Evolutionary conservation across 2,888 invertebrate species (phyloP), one percentile per base, ranked within the genome.

Genomic region (Athrips mouffetella): DNA sequence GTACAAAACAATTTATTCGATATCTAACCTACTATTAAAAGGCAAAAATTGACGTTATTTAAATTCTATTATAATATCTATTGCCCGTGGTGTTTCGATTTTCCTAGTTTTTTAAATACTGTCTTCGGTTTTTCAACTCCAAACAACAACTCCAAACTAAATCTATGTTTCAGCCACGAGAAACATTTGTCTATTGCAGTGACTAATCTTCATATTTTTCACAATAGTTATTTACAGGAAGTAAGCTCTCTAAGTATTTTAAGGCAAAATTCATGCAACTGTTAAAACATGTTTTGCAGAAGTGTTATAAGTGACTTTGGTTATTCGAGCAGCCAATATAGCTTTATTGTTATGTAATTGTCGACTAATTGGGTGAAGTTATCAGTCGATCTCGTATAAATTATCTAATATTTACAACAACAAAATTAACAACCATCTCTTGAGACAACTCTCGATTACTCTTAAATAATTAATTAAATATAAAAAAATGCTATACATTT

Each of bases 341-440:
- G 33, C 21, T 48, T 29, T 35, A 13, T 11, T 10, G 16, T 45
- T 49, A 41, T 21, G 41, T 46, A 35, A 49, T 33, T 55, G 56
- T 63, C 57, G 66, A 70, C 63, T 50, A 57, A 21, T 11, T 37
- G 57, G 62, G 63, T 70, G 70, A 66, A 66, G 63, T 62, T 60
- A 67, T 78, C 78, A 78, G 79, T 78, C 76, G 69, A 73, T 73
- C 66, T 66, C 65, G 59, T 69, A 62, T 62, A 62, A 70, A 70
- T 47, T 44, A 42, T 41, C 48, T 70, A 69, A 62, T 82, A 83
- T 80, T 68, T 80, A 82, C 77, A 79, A 64, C 62, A 78, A 78
- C 70, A 73, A 76, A 75, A 66, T 69, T 67, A 75, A 77, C 70
- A 76, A 75, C 66, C 67, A 70, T 70, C 62, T 66, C 57, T n/a